Evolutionary conservation across 1,140 invertebrate genomes (phyloP).

Genomic region (Trachymyrmex cornetzi): DNA sequence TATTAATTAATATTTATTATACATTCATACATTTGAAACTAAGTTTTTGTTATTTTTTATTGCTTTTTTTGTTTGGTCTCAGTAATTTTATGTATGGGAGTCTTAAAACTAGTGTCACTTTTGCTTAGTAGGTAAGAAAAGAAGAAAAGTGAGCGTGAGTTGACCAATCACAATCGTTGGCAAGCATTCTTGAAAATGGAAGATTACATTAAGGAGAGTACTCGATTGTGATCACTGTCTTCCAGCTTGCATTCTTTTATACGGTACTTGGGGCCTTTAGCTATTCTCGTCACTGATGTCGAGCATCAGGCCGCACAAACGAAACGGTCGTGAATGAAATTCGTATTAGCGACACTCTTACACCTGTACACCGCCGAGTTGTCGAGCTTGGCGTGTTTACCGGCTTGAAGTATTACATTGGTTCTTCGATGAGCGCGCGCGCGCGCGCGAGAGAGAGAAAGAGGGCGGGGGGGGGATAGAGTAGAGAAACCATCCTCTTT

Average conservation of each 20-base stretch:
- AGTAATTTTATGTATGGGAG: neutral
- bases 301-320: neutral
- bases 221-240: neutral
- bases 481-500: conserved; percentile 73
- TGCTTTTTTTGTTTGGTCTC: neutral
- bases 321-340: neutral
- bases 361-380: neutral
- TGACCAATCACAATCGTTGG: neutral
- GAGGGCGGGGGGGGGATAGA: conserved; percentile 1
- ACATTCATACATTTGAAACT: neutral
- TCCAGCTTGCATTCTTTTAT: neutral
- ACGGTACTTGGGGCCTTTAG: neutral
- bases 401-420: neutral
- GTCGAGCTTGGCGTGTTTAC: neutral
- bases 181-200: neutral
- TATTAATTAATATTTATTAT: too few species aligned
- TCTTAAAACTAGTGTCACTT: neutral
- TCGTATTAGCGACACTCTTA: neutral
- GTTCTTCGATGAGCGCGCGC: neutral
- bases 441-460: neutral
- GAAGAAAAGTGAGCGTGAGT: neutral
- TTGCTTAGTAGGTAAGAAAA: neutral
- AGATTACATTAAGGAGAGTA: neutral
- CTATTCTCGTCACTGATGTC: conserved; percentile 25
- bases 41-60: neutral